Conservation (phyloP, 2,797 vertebrate genomes). For the Molossus alvarezi region DNA sequence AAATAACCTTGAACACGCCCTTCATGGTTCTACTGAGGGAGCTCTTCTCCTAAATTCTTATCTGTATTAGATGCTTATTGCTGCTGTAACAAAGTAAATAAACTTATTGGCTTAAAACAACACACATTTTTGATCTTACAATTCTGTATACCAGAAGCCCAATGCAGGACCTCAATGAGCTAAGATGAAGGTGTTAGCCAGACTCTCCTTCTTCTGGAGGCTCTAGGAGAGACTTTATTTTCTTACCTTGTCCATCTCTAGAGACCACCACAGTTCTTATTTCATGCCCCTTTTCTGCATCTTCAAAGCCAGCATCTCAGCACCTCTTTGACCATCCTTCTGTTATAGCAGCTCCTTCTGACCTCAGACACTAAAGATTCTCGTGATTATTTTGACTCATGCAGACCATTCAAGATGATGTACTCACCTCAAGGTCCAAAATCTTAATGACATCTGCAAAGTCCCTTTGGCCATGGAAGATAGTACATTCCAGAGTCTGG, state of each 20-base stretch:
- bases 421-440: neutral
- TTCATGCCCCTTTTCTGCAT: neutral
- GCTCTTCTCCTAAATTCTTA: neutral
- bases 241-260: neutral
- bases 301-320: neutral
- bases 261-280: neutral
- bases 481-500: neutral
- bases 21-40: neutral
- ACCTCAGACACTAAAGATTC: neutral
- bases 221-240: neutral
- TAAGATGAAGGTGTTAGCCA: neutral
- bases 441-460: neutral
- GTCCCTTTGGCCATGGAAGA: neutral
- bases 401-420: neutral
- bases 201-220: neutral
- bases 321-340: neutral
- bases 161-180: neutral
- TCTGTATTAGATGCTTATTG: neutral
- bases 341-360: neutral
- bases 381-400: neutral
- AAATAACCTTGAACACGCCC: neutral
- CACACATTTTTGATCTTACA: neutral
- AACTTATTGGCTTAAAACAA: neutral
- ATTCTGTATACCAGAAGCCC: neutral
- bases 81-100: neutral